phyloP scores from a whole-genome alignment of 2,113 vertebrate species.

The zebrafish (Danio rerio) region GRCz12tu NC_133193.1:890501-891000 shows the following conservation, averaged over 20 bases:
- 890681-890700: too few relatives aligned
- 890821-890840: slow-evolving; percentile 96
- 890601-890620: slow-evolving; percentile 93
- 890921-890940: slow-evolving; percentile 90
- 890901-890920: slow-evolving; percentile 93
- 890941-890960: slow-evolving; percentile 86
- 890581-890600: slow-evolving; percentile 94
- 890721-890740: too few relatives aligned
- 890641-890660: slow-evolving; percentile 80
- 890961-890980: slow-evolving; percentile 85
- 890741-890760: background rate
- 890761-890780: too few relatives aligned
- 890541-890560: slow-evolving; percentile 86
- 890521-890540: slow-evolving; percentile 92
- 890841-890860: slow-evolving; percentile 90
- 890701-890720: slow-evolving; percentile 2
- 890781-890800: background rate
- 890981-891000: too few relatives aligned
- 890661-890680: too few relatives aligned
- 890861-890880: slow-evolving; percentile 92
- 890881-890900: slow-evolving; percentile 95
- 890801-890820: slow-evolving; percentile 96
- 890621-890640: slow-evolving; percentile 90
- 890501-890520: slow-evolving; percentile 96
- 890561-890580: slow-evolving; percentile 93